Conservation (phyloP, 2,797 vertebrate species). For the Sebastes iracundus region DNA sequence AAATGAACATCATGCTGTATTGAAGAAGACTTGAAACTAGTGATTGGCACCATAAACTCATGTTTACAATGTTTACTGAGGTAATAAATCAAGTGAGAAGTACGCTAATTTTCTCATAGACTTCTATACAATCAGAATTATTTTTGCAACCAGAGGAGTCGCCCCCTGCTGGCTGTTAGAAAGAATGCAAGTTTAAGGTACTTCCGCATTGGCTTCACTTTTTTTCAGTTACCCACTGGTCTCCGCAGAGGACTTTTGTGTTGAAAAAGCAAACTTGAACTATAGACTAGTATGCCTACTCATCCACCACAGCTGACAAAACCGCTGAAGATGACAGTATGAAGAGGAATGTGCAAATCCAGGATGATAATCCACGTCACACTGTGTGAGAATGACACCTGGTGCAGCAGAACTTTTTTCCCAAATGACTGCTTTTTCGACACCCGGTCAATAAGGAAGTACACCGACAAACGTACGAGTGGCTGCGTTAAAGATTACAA, state of each 20-base stretch:
- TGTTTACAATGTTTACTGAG: too few relatives aligned
- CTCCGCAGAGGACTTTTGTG: background rate
- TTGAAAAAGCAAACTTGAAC: background rate
- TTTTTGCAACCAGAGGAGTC: too few relatives aligned
- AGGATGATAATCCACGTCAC: background rate
- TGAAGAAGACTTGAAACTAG: too few relatives aligned
- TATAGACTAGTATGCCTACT: background rate
- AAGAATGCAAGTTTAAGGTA: too few relatives aligned
- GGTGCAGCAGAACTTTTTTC: constrained; percentile 14
- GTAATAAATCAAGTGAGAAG: too few relatives aligned
- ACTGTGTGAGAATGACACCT: constrained; percentile 23
- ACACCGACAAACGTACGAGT: constrained; percentile 5
- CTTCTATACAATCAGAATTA: too few relatives aligned
- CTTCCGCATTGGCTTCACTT: too few relatives aligned
- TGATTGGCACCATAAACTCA: rapidly evolving
- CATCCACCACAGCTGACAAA: constrained; percentile 17
- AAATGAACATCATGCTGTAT: too few relatives aligned
- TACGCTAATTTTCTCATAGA: too few relatives aligned
- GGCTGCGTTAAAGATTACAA: constrained; percentile 40
- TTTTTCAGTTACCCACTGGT: too few relatives aligned
- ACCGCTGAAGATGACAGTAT: constrained; percentile 19
- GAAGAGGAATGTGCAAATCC: background rate
- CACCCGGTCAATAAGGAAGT: constrained; percentile 11
- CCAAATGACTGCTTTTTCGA: constrained; percentile 19
- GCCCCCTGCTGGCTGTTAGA: too few relatives aligned